Base-by-base conservation (phyloP, 2,888 invertebrate species). In the Prenolepis imparis region DNA sequence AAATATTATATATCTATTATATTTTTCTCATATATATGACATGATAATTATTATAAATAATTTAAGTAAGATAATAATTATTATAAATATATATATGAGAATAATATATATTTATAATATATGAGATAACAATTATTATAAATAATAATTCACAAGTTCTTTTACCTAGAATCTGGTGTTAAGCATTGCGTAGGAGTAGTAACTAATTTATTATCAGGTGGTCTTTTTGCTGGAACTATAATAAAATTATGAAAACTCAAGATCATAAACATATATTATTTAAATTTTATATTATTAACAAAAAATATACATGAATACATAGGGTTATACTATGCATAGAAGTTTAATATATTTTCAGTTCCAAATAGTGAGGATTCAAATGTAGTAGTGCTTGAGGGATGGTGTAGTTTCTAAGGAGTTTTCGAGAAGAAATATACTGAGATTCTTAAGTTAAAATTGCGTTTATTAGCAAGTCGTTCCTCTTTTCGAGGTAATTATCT, bases 191-290 rank as follows among this genome's bases (percentile, higher is more conserved):
- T 90, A 8, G 93, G 92, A 28, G 93, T 92, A 44, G 87, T 84
- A 28, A 88, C 74, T 61, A 85, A 87, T 77, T 78, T 83, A 84
- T 86, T 91, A 73, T 91, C 92, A 48, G 83, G 84, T 1, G 82
- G 21, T 77, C 91, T 93, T 84, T 94, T 94, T 52, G 80, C 63
- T 36, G 93, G 94, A 75, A 93, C 93, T 94, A 84, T 21, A 89
- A 85, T 78, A 84, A 85, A 77, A 67, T 74, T 72, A 39, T 55
- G 32, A 70, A 59, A 44, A 24, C 0, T n/a, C 9, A 0, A 36
- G 36, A 18, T 32, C 1, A 18, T 32, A 77, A 41, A 3, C 52
- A 52, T 6, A 36, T 66, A 41, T 55, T 6, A n/a, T 55, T 55
- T 11, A 41, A 3, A 36, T 36, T 36, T 36, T 41, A 6, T 12